These are phyloP conservation scores for Seriola aureovittata DNA, from an alignment of 2,113 vertebrate species.

Conservation along the genomic window DNA sequence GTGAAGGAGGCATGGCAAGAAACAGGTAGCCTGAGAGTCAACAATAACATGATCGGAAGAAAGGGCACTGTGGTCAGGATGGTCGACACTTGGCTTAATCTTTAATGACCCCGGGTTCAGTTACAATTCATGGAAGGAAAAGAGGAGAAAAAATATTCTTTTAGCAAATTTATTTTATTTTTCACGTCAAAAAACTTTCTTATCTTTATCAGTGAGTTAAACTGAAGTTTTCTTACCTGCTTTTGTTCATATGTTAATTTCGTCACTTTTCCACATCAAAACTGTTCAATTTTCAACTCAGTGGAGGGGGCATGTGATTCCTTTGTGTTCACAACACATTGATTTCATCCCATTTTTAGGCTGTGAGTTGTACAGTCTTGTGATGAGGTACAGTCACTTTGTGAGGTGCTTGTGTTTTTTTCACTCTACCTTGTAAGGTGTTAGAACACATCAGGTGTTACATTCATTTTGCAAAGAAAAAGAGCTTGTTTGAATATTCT, in stretches of 20 bases:
- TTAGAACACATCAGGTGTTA: neutral
- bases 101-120: slow-evolving; percentile 1
- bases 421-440: neutral
- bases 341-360: neutral
- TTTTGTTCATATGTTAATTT: neutral
- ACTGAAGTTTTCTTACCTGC: too few species aligned
- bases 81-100: neutral
- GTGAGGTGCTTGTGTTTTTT: neutral
- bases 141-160: neutral
- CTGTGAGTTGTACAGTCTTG: neutral
- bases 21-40: slow-evolving; percentile 31
- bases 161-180: neutral
- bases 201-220: too few species aligned
- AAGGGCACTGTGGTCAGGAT: slow-evolving; percentile 9
- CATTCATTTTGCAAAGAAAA: neutral
- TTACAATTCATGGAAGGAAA: slow-evolving; percentile 9
- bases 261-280: too few species aligned
- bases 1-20: slow-evolving; percentile 9
- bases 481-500: neutral
- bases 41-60: neutral
- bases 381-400: neutral
- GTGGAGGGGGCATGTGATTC: neutral
- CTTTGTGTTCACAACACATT: neutral
- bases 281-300: neutral
- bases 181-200: neutral